These are phyloP conservation scores for Akabosia matsudoensis DNA, from an alignment of 1,140 invertebrate genomes.

Conservation along the genomic window DNA sequence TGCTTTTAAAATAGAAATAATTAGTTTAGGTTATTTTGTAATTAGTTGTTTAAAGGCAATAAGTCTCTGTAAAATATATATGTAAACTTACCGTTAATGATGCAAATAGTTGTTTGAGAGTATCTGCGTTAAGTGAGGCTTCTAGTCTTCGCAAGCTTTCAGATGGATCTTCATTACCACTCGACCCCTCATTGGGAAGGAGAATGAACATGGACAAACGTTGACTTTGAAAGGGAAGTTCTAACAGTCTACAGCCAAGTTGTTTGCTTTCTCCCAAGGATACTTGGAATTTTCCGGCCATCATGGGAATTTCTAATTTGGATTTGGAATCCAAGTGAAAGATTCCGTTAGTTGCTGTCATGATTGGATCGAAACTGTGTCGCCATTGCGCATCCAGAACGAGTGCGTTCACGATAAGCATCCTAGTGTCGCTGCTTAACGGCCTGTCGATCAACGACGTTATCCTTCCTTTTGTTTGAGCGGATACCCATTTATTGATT, in stretches of 20 bases:
- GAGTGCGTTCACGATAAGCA: constrained; percentile 48
- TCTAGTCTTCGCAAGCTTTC: constrained; percentile 45
- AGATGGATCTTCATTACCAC: constrained; percentile 9
- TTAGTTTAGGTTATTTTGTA: background rate
- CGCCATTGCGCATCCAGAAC: constrained; percentile 49
- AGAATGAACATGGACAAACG: constrained; percentile 51
- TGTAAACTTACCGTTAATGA: constrained; percentile 48
- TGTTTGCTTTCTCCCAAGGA: constrained; percentile 49
- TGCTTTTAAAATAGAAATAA: constrained; percentile 43
- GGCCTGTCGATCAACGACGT: constrained; percentile 42
- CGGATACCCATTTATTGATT: constrained; percentile 48
- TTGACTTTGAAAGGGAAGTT: constrained; percentile 49
- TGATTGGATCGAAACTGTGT: constrained; percentile 48
- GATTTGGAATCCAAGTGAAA: constrained; percentile 47
- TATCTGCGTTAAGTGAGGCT: constrained; percentile 48
- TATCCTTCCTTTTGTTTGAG: constrained; percentile 46
- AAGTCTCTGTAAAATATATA: background rate
- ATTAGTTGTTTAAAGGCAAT: background rate
- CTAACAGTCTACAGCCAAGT: constrained; percentile 50
- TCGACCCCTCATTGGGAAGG: constrained; percentile 49
- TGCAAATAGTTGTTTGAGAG: constrained; percentile 49
- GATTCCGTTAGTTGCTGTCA: constrained; percentile 50
- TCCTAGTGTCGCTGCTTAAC: constrained; percentile 40
- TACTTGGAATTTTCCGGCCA: constrained; percentile 50
- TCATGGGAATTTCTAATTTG: constrained; percentile 52